Conservation (phyloP, 1,140 invertebrate genomes). For the Helicorthomorpha holstii region DNA sequence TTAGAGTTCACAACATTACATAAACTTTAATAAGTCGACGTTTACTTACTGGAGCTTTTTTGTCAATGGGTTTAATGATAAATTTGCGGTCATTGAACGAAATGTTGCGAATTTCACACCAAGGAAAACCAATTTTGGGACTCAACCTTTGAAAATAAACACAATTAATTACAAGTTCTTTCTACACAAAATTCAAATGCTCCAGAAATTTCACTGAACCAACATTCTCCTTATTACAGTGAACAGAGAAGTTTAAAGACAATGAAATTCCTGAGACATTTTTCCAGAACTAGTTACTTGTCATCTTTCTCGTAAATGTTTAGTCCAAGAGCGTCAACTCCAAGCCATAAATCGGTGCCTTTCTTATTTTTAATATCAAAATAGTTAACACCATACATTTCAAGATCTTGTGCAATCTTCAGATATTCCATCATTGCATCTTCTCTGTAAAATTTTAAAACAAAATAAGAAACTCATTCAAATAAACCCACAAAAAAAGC, state of each 20-base stretch:
- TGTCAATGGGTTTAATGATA: slow-evolving; percentile 99
- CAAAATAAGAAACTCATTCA: not conserved
- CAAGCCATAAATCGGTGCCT: slow-evolving; percentile 49
- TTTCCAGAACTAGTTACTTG: slow-evolving; percentile 27
- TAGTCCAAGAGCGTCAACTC: slow-evolving; percentile 58
- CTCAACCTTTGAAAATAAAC: slow-evolving; percentile 44
- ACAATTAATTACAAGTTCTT: not conserved
- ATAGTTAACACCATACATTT: slow-evolving; percentile 67
- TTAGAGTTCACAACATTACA: too few relatives aligned
- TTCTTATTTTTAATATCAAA: slow-evolving; percentile 61
- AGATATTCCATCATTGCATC: slow-evolving; percentile 63
- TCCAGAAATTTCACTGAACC: too few relatives aligned
- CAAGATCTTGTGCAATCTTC: slow-evolving; percentile 56
- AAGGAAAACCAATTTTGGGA: slow-evolving; percentile 98
- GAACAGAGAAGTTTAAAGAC: too few relatives aligned
- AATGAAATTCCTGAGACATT: not conserved
- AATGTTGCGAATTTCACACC: slow-evolving; percentile 99
- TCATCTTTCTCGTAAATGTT: slow-evolving; percentile 61
- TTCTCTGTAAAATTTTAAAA: slow-evolving; percentile 28
- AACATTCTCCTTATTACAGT: too few relatives aligned
- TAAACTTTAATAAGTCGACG: too few relatives aligned
- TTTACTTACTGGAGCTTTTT: slow-evolving; percentile 70
- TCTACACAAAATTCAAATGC: too few relatives aligned
- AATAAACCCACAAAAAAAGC: not conserved
- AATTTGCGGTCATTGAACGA: slow-evolving; percentile 99